Evolutionary conservation across 2,797 vertebrate genomes (phyloP).

Genomic region (Hyperoplus lanceolatus): DNA sequence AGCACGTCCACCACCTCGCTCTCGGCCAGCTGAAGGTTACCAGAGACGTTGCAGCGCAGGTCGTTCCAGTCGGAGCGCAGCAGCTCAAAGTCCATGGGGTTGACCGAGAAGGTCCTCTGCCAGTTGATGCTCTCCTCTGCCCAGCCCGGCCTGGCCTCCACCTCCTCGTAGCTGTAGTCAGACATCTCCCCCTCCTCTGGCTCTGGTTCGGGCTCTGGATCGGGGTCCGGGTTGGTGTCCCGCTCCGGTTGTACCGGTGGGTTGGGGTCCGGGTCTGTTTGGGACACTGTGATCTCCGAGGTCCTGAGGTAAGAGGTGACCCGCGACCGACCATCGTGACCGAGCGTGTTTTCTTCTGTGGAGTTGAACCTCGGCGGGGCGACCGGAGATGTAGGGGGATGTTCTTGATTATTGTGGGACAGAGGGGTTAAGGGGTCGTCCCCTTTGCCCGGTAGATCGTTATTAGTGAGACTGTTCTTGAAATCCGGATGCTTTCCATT

Average conservation of each 20-base stretch:
- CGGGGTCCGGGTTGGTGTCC: slow-evolving; percentile 69
- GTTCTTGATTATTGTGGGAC: slow-evolving; percentile 30
- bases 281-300: slow-evolving; percentile 86
- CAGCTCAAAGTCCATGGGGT: slow-evolving; percentile 95
- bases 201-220: slow-evolving; percentile 76
- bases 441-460: slow-evolving; percentile 45
- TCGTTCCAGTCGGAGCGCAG: slow-evolving; percentile 99
- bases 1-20: slow-evolving; percentile 95
- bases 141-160: slow-evolving; percentile 91
- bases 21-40: slow-evolving; percentile 96
- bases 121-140: slow-evolving; percentile 96
- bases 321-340: slow-evolving; percentile 52
- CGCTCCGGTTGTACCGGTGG: slow-evolving; percentile 48
- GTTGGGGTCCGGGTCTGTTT: slow-evolving; percentile 77
- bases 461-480: slow-evolving; percentile 27
- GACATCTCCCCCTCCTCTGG: slow-evolving; percentile 87
- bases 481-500: slow-evolving; percentile 49
- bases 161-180: slow-evolving; percentile 88
- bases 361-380: slow-evolving; percentile 73
- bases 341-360: slow-evolving; percentile 65
- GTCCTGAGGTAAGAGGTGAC: slow-evolving; percentile 91
- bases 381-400: slow-evolving; percentile 6
- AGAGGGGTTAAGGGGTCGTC: slow-evolving; percentile 29
- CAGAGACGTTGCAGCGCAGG: slow-evolving; percentile 96
- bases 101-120: slow-evolving; percentile 97